Percentiles rank a stretch among this genome's conserved stretches.
Conservation (phyloP, 2,888 invertebrate genomes). For the Ypsolopha scabrella region DNA sequence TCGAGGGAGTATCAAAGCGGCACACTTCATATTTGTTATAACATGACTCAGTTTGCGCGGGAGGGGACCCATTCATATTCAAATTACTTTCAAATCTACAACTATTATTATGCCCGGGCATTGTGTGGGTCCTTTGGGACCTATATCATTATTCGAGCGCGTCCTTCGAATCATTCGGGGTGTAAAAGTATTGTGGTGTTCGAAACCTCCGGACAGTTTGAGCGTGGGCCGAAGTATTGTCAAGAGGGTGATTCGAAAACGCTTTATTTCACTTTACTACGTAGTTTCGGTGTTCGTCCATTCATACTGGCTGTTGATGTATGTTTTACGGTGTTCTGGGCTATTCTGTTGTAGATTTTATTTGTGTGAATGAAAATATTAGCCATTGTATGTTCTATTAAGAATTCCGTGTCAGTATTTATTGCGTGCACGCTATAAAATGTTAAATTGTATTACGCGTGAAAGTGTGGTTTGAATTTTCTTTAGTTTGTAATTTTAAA, state of each 20-base stretch:
- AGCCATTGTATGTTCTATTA: constrained; percentile 20
- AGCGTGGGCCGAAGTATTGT: constrained; percentile 42
- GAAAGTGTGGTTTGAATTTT: no score
- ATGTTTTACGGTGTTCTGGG: constrained; percentile 40
- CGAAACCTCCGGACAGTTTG: constrained; percentile 28
- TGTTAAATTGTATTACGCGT: no score
- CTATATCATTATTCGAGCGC: constrained; percentile 57
- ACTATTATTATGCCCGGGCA: constrained; percentile 64
- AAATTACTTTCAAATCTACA: constrained; percentile 69
- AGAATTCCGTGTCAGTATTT: constrained; percentile 31
- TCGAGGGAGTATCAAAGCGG: constrained; percentile 53
- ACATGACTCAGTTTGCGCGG: constrained; percentile 44
- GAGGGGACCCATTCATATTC: constrained; percentile 66
- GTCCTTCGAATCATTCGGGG: constrained; percentile 59
- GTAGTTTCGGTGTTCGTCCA: constrained; percentile 37
- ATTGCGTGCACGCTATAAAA: constrained; percentile 10
- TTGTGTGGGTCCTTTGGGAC: constrained; percentile 63
- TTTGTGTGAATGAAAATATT: constrained; percentile 21
- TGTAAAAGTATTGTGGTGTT: constrained; percentile 55
- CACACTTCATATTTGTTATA: constrained; percentile 69
- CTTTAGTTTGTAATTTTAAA: no score
- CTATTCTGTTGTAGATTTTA: constrained; percentile 17
- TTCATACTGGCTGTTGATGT: constrained; percentile 39
- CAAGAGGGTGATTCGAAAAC: constrained; percentile 48
- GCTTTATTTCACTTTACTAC: constrained; percentile 60